phyloP scores from a whole-genome alignment of 37 sponge, comb jelly and placozoan species.

The Spongilla lacustris region DNA sequence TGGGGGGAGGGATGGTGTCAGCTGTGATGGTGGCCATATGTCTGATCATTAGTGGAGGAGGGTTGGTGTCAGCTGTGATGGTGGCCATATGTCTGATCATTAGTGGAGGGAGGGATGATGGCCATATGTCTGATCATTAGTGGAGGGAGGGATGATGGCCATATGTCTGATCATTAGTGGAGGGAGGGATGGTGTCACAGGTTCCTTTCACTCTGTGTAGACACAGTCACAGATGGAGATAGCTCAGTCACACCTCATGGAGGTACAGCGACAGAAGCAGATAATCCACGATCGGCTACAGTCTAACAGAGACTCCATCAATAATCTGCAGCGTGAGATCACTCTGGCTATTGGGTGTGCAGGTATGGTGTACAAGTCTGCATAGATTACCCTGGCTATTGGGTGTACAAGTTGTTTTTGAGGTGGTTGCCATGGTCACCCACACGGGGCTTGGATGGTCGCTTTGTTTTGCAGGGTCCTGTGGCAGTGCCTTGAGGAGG shows the following conservation, averaged over 20 bases:
- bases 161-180: too few species aligned
- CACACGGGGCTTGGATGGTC: neutral
- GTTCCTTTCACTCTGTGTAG: slow-evolving; percentile 7
- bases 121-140: too few species aligned
- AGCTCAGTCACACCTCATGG: slow-evolving; percentile 17
- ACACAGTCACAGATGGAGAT: slow-evolving; percentile 21
- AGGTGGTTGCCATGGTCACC: neutral
- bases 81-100: too few species aligned
- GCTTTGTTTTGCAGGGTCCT: neutral
- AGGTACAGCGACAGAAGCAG: slow-evolving; percentile 40
- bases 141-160: too few species aligned
- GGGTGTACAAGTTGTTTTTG: neutral
- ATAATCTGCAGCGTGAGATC: slow-evolving; percentile 49
- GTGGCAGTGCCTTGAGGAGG: slow-evolving; percentile 27
- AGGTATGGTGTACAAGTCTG: neutral
- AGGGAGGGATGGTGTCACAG: neutral
- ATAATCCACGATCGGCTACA: slow-evolving; percentile 44
- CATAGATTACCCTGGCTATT: slow-evolving; percentile 14
- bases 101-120: too few species aligned
- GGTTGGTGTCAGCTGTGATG: too few species aligned
- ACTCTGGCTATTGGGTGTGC: neutral
- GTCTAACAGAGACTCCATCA: slow-evolving; percentile 66
- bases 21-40: too few species aligned
- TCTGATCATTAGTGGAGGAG: too few species aligned
- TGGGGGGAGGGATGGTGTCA: too few species aligned